phyloP scores from a whole-genome alignment of 1,140 invertebrate species.

The Brachionus rotundiformis region DNA sequence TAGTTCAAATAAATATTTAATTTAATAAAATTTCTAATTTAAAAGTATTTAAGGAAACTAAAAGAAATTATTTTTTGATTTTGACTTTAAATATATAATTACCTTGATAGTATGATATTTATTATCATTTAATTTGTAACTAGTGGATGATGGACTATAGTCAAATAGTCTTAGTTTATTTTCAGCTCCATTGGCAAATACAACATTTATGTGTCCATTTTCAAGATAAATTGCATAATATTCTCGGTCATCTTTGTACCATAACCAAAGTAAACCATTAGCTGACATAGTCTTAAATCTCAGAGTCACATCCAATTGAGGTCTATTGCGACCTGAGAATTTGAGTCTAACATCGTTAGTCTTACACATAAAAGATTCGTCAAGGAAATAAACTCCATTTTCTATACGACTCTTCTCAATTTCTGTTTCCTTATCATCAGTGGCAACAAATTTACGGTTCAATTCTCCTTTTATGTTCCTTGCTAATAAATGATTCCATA shows the following conservation, averaged over 20 bases:
- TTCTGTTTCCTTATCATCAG: neutral
- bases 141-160: neutral
- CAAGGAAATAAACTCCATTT: conserved; percentile 41
- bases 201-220: conserved; percentile 45
- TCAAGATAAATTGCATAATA: conserved; percentile 34
- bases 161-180: conserved; percentile 40
- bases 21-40: too few species aligned
- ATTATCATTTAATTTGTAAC: conserved; percentile 15
- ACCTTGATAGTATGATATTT: conserved; percentile 48
- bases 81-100: neutral
- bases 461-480: conserved; percentile 43
- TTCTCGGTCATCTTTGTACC: conserved; percentile 35
- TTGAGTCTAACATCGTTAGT: neutral
- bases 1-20: too few species aligned
- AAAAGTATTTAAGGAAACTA: neutral
- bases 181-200: conserved; percentile 22
- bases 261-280: conserved; percentile 39
- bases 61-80: neutral
- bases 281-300: conserved; percentile 25
- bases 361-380: conserved; percentile 44
- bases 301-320: conserved; percentile 3
- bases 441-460: conserved; percentile 38
- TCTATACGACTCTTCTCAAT: conserved; percentile 32
- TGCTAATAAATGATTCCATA: conserved; percentile 36
- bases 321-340: neutral